phyloP scores from a whole-genome alignment of 1,140 invertebrate species.

The Teleogryllus occipitalis region DNA sequence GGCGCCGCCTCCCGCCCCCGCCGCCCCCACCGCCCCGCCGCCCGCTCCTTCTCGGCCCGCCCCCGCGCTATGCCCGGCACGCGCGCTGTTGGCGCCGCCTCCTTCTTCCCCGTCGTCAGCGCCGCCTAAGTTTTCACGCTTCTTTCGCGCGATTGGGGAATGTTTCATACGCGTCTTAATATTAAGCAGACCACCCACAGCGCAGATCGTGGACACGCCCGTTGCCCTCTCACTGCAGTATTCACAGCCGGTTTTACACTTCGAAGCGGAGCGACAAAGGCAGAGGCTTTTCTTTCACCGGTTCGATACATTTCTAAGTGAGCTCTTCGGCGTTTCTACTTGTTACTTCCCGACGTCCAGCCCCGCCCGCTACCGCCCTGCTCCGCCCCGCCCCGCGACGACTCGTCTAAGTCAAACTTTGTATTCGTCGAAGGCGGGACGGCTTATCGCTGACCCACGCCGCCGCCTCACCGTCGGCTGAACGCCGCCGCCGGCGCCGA shows the following conservation, averaged over 20 bases:
- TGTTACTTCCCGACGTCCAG: constrained; percentile 38
- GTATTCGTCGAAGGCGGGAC: not conserved
- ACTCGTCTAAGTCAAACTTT: constrained; percentile 32
- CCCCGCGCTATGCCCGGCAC: too few relatives aligned
- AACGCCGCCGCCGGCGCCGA: constrained; percentile 18
- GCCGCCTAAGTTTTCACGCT: not conserved
- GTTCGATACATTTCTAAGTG: not conserved
- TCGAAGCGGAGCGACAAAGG: not conserved
- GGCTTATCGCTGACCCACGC: constrained; percentile 45
- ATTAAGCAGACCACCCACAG: not conserved
- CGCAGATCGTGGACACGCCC: too few relatives aligned
- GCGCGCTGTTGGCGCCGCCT: too few relatives aligned
- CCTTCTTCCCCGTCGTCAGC: not conserved
- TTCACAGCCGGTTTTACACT: not conserved
- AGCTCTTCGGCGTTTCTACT: not conserved
- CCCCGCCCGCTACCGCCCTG: constrained; percentile 68
- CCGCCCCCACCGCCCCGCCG: too few relatives aligned
- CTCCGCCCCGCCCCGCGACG: constrained; percentile 62
- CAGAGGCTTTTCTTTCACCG: constrained; percentile 40
- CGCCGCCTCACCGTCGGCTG: constrained; percentile 49
- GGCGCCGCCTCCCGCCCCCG: not conserved
- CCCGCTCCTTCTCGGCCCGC: too few relatives aligned
- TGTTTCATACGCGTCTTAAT: not conserved
- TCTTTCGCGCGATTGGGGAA: not conserved
- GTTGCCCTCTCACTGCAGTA: not conserved